Percentiles rank a stretch among this genome's conserved stretches.
phyloP scores from a whole-genome alignment of 2,797 vertebrate species.

The Gymnothorax reevesii region DNA sequence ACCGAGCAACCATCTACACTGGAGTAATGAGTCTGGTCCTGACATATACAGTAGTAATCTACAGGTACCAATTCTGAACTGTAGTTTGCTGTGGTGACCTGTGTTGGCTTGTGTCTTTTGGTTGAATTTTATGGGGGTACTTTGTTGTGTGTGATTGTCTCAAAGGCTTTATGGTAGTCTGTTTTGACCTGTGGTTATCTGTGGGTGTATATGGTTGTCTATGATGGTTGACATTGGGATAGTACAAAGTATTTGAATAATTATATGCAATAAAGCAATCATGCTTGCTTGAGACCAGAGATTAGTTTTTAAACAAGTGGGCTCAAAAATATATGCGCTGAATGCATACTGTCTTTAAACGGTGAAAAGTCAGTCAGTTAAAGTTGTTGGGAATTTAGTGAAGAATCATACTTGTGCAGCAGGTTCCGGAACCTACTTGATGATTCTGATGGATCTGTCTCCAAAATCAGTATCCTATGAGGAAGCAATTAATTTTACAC shows the following conservation, averaged over 20 bases:
- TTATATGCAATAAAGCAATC: too few relatives aligned
- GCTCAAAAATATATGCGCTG: background rate
- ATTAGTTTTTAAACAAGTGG: background rate
- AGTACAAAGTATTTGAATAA: too few relatives aligned
- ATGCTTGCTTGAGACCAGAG: too few relatives aligned
- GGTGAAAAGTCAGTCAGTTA: background rate
- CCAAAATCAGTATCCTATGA: background rate
- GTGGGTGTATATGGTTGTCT: background rate
- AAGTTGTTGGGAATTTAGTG: background rate
- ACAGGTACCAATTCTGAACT: too few relatives aligned
- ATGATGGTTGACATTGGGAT: background rate
- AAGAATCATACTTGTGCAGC: background rate
- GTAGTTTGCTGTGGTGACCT: background rate
- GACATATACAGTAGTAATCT: too few relatives aligned
- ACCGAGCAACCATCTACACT: too few relatives aligned
- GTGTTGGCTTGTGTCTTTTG: background rate
- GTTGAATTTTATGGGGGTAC: too few relatives aligned
- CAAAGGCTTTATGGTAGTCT: background rate
- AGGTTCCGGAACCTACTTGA: background rate
- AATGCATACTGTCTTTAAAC: background rate
- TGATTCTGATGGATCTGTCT: background rate
- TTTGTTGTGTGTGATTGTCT: too few relatives aligned
- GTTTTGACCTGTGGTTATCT: background rate
- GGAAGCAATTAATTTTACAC: background rate
- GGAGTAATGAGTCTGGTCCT: too few relatives aligned